Base-by-base conservation (phyloP, 2,888 invertebrate species). In the Diplazon laetatorius region DNA sequence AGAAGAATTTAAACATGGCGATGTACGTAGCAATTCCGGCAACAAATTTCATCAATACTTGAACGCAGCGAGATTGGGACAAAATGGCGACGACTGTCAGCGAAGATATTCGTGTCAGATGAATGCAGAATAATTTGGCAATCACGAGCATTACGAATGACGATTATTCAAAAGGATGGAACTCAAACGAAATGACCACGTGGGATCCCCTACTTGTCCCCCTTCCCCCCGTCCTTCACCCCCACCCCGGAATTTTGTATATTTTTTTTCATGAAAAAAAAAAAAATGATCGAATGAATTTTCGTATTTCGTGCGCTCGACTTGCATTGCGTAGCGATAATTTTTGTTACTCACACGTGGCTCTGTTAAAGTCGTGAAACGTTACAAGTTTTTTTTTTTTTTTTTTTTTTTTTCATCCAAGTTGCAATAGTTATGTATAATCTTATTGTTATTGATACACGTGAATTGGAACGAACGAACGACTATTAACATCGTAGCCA, bases 21-120 rank as follows among this genome's bases (percentile, higher is more conserved):
- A 93, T 1, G 89, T 91, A 70, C 94, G 94, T 75, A 96, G 96
- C 90, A 92, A 93, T 82, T 94, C 94, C 75, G 96, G 96, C 18
- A 91, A 95, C 25, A 92, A 94, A 74, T 97, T 96, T 91, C 95
- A 95, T 91, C 93, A 94, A 86, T 96, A 96, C 86, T 94, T 97
- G 3, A 95, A 95, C 88, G 96, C 97, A 0, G 97, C 97, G 0
- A 93, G 96, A 84, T 95, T 96, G 85, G 97, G 97, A 0, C 96
- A 97, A 89, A 96, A 96, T 83, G 94, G 95, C 84, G 94, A 95
- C 82, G 95, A 97, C 87, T 97, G 97, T 85, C 84, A 93, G 1
- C 88, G 92, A 79, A 87, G 94, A 1, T 96, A 96, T 90, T 94
- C 95, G 0, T 97, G 97, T 90, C 92, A 93, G 68, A 93, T 95